These are phyloP conservation scores for Mesembrinibis cayennensis DNA, from an alignment of 2,113 vertebrate genomes.

Conservation along the genomic window DNA sequence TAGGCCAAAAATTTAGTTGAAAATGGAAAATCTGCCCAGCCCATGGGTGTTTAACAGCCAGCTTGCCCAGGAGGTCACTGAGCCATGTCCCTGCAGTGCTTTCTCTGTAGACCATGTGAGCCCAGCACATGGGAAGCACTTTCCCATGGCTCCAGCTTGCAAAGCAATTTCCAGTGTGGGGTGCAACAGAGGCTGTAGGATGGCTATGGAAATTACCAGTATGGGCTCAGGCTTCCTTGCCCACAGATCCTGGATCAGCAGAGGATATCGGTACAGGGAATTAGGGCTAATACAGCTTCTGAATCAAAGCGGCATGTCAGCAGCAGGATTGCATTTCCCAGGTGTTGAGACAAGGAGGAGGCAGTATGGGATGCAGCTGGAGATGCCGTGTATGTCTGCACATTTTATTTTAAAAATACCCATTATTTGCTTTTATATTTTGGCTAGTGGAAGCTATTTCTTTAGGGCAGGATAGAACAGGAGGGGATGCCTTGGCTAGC, in stretches of 20 bases:
- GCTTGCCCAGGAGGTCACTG: neutral
- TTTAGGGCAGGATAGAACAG: neutral
- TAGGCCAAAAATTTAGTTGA: neutral
- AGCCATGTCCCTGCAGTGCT: neutral
- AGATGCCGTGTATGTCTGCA: neutral
- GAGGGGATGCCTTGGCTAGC: neutral
- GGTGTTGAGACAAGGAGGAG: neutral
- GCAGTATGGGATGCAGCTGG: neutral
- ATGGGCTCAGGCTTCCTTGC: neutral
- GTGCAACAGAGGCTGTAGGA: neutral
- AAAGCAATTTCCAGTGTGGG: neutral
- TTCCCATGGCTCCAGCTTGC: neutral
- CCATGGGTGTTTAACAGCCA: rapidly evolving
- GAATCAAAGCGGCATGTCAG: neutral
- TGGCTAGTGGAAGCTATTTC: neutral
- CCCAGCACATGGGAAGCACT: neutral
- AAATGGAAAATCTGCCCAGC: neutral
- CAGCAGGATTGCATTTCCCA: neutral
- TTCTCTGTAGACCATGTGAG: rapidly evolving
- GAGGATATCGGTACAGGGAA: neutral
- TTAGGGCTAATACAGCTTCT: neutral
- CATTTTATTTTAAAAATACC: neutral
- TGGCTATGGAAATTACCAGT: neutral
- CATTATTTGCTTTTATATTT: neutral
- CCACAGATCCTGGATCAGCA: neutral